Conservation (phyloP, 1,140 invertebrate species). For the Plectus sambesii region DNA sequence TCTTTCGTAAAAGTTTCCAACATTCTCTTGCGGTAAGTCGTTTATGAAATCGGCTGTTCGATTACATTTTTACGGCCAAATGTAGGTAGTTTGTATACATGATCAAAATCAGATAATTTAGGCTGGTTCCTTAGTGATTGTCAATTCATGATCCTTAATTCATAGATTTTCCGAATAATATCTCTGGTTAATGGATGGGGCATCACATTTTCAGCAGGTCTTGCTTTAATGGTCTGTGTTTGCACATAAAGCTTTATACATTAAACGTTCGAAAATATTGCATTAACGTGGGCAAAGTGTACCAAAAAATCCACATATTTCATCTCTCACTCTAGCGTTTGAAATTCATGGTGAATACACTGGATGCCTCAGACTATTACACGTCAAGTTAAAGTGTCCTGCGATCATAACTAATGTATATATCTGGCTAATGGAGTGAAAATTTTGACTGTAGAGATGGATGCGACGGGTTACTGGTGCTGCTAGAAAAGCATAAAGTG, state of each 20-base stretch:
- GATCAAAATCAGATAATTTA: too few relatives aligned
- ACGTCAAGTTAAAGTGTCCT: neutral
- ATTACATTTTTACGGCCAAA: conserved; percentile 19
- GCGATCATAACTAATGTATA: conserved; percentile 10
- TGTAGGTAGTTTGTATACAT: too few relatives aligned
- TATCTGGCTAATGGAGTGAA: neutral
- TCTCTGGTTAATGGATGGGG: too few relatives aligned
- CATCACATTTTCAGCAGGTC: too few relatives aligned
- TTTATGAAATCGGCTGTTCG: conserved; percentile 29
- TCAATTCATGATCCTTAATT: too few relatives aligned
- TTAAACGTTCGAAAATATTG: too few relatives aligned
- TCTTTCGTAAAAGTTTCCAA: conserved; percentile 50
- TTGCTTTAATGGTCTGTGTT: too few relatives aligned
- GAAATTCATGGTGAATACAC: too few relatives aligned
- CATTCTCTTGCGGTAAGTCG: conserved; percentile 46
- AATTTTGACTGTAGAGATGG: conserved; percentile 55
- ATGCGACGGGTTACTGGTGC: conserved; percentile 59
- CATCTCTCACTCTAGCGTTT: neutral
- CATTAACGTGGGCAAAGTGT: conserved; percentile 24
- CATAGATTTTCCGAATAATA: too few relatives aligned
- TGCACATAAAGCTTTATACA: too few relatives aligned
- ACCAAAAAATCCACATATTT: conserved; percentile 14
- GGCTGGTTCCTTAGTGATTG: too few relatives aligned
- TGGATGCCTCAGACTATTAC: too few relatives aligned
- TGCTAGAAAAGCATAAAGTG: conserved; percentile 56